Base-by-base conservation (phyloP, 2,113 vertebrate genomes). In the Pseudopipra pipra region DNA sequence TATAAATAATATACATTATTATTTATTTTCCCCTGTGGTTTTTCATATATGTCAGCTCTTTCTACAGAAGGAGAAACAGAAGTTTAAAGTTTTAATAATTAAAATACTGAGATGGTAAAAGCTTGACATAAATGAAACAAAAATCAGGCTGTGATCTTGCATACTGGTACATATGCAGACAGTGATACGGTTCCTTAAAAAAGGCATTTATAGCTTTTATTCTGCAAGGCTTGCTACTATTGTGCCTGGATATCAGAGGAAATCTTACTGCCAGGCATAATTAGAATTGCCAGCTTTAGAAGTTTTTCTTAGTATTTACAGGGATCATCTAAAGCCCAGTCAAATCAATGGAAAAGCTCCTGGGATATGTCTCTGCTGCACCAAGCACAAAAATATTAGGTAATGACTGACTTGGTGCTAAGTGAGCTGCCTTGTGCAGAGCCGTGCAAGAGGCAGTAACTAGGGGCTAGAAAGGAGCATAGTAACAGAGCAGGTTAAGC, bases 271-370 rank as follows among this genome's bases (percentile, higher is more conserved):
- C 28, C 49, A 78, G 81, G 13, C 37, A 28, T 88, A 83, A 73
- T 90, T 49, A 92, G 71, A 84, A 73, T 30, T 87, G n/a, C 31
- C 35, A 54, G 43, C 79, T 84, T 86, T 77, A 93, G 56, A 84
- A 84, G 65, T 86, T 94, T 91, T 43, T 66, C 65, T 74, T 74
- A 46, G 59, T 86, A 77, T 91, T 96, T 91, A 78, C 44, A 81
- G 21, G 9, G 51, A 86, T 91, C 80, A 67, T 31, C 59, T 80
- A 74, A 96, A 91, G 35, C 75, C 46, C 37, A 56, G 51, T 21
- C 25, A 89, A 91, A 89, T 81, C 35, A 78, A 81, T 67, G n/a
- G 65, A 66, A 92, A 93, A 62, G 20, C 49, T 77, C 51, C 65
- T 58, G 44, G 62, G 71, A 73, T 65, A 25, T 19, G 47, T 44